Conservation (phyloP, 64 coral and sea anemone genomes). For the Platygyra sinensis region DNA sequence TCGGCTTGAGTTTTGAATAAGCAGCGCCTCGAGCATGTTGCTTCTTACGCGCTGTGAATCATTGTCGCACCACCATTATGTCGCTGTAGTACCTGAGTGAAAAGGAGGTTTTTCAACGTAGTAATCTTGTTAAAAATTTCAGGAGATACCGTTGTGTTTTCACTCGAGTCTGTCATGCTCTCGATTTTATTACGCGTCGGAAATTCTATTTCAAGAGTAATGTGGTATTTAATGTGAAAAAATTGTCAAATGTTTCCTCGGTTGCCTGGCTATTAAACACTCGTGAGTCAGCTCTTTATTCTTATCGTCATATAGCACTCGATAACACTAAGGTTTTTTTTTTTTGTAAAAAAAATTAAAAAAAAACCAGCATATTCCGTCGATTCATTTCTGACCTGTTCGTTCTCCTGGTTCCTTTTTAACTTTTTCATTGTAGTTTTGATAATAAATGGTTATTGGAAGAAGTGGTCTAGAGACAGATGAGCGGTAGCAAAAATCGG, state of each 20-base stretch:
- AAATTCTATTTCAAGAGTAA: not conserved
- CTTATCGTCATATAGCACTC: not conserved
- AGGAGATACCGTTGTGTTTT: not conserved
- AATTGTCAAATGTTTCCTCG: not conserved
- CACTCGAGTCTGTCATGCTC: not conserved
- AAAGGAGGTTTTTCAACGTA: not conserved
- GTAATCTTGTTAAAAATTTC: too few relatives aligned
- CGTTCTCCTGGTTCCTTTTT: too few relatives aligned
- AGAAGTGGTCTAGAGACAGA: too few relatives aligned
- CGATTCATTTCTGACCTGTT: too few relatives aligned
- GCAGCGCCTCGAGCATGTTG: not conserved
- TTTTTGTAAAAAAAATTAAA: too few relatives aligned
- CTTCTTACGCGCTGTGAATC: not conserved
- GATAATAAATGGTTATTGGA: too few relatives aligned
- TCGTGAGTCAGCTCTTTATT: not conserved
- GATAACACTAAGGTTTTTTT: too few relatives aligned
- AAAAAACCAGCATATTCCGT: too few relatives aligned
- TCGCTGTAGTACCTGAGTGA: not conserved
- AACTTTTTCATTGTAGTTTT: too few relatives aligned
- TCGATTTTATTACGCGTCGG: not conserved
- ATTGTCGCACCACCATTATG: not conserved
- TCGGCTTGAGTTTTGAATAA: slow-evolving; percentile 10
- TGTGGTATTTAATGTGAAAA: not conserved
- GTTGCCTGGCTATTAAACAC: not conserved
- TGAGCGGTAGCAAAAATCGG: too few relatives aligned